phyloP scores from a whole-genome alignment of 2,888 invertebrate genomes.

The Leptinotarsa haldemani region DNA sequence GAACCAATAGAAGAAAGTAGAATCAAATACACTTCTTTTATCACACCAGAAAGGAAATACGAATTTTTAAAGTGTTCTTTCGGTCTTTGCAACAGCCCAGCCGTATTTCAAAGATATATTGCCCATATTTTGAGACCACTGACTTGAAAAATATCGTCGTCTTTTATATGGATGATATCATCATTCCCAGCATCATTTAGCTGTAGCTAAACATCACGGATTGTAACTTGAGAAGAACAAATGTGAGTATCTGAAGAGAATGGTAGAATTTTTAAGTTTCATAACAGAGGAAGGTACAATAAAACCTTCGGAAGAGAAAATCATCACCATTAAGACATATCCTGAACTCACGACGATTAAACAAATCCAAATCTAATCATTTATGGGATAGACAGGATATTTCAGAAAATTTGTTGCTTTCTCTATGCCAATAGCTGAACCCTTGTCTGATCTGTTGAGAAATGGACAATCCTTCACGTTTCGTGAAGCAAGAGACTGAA shows the following conservation, averaged over 20 bases:
- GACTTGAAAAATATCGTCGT: slow-evolving; percentile 13
- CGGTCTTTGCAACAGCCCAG: slow-evolving; percentile 33
- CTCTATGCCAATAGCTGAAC: slow-evolving; percentile 56
- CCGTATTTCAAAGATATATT: slow-evolving; percentile 18
- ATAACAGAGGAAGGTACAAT: slow-evolving; percentile 46
- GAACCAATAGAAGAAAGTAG: slow-evolving; percentile 51
- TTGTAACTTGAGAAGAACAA: slow-evolving; percentile 57
- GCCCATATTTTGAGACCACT: slow-evolving; percentile 20
- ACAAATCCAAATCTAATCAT: slow-evolving; percentile 55
- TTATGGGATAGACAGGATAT: slow-evolving; percentile 57
- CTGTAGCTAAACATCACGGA: slow-evolving; percentile 45
- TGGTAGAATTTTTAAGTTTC: slow-evolving; percentile 46
- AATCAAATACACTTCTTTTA: slow-evolving; percentile 12
- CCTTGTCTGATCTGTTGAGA: slow-evolving; percentile 53
- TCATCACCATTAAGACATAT: slow-evolving; percentile 48
- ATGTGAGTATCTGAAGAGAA: slow-evolving; percentile 56
- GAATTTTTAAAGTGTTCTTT: slow-evolving; percentile 28
- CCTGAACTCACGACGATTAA: slow-evolving; percentile 52
- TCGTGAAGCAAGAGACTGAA: too few relatives aligned
- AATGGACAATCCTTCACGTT: too few relatives aligned
- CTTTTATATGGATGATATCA: slow-evolving; percentile 37
- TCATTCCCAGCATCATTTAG: slow-evolving; percentile 35
- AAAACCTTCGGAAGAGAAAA: slow-evolving; percentile 45
- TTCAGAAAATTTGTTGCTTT: slow-evolving; percentile 57
- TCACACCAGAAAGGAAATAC: slow-evolving; percentile 31